Conservation (phyloP, 2,888 invertebrate genomes). For the Drosophila buzzatii region DNA sequence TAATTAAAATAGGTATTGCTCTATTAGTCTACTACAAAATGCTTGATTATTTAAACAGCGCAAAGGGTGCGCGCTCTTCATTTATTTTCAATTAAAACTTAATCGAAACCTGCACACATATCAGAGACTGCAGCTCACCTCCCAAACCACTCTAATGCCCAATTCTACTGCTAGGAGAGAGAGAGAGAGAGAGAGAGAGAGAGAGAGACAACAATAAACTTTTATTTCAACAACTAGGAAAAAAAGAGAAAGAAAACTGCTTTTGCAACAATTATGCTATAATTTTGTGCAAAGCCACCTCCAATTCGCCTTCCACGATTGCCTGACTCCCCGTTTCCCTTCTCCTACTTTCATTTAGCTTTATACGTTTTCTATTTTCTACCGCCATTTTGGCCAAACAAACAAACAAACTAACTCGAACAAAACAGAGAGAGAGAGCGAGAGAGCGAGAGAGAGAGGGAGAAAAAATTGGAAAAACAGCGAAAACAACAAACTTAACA, state of each 20-base stretch:
- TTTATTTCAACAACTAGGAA: slow-evolving; percentile 21
- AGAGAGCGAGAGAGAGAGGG: background rate
- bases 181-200: slow-evolving; percentile 3
- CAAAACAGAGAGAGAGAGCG: slow-evolving; percentile 2
- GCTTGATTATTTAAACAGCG: slow-evolving; percentile 42
- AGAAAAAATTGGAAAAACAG: slow-evolving; percentile 30
- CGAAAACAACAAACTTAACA: slow-evolving; percentile 66
- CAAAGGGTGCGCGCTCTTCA: slow-evolving; percentile 37
- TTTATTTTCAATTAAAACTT: slow-evolving; percentile 76
- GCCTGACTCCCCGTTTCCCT: background rate
- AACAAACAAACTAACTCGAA: slow-evolving; percentile 36
- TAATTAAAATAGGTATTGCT: background rate
- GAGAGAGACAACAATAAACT: slow-evolving; percentile 32
- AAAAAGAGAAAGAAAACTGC: slow-evolving; percentile 35
- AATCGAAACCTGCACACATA: slow-evolving; percentile 64
- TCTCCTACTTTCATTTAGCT: slow-evolving; percentile 1
- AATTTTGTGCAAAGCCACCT: slow-evolving; percentile 39
- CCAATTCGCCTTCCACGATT: background rate
- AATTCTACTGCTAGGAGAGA: slow-evolving; percentile 7
- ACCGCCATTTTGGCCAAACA: slow-evolving; percentile 50
- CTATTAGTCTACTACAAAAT: background rate
- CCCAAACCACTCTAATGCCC: background rate
- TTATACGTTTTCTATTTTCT: slow-evolving; percentile 58
- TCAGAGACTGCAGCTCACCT: slow-evolving; percentile 4
- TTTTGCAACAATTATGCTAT: slow-evolving; percentile 71